Percentiles rank a stretch among this genome's conserved stretches.
These are phyloP conservation scores for Tragelaphus oryx DNA, from an alignment of 2,797 vertebrate genomes.

Conservation along the genomic window DNA sequence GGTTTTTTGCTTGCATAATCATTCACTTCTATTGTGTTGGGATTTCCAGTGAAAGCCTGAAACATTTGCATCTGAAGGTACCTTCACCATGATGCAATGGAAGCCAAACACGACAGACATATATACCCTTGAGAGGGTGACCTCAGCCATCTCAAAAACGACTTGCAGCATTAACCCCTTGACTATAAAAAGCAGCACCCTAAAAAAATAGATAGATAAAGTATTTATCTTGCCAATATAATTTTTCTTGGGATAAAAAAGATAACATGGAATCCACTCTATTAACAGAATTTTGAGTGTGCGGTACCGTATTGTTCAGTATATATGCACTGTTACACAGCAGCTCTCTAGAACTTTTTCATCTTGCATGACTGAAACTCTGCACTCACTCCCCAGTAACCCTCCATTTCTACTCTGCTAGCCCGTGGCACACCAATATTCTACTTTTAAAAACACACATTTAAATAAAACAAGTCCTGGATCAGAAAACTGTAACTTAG, in stretches of 20 bases:
- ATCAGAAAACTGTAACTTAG: not conserved
- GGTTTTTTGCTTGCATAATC: not conserved
- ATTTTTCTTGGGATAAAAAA: not conserved
- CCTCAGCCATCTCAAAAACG: not conserved
- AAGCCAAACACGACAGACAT: not conserved
- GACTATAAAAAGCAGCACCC: not conserved
- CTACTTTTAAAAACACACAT: not conserved
- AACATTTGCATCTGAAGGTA: not conserved
- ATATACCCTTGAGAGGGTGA: constrained; percentile 30
- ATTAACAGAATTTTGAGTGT: not conserved
- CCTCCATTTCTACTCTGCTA: not conserved
- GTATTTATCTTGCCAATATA: not conserved
- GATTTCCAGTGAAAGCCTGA: not conserved
- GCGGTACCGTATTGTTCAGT: not conserved
- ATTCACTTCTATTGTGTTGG: not conserved
- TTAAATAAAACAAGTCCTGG: not conserved
- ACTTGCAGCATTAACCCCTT: not conserved
- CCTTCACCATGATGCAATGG: constrained; percentile 25
- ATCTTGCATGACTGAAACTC: not conserved
- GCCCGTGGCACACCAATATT: not conserved
- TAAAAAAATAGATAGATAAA: not conserved
- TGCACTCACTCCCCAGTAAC: not conserved
- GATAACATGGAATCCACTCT: not conserved
- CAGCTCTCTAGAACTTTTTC: not conserved
- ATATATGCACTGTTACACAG: not conserved